Base-by-base conservation (phyloP, 2,797 vertebrate species). In the Xiphorhynchus erythropygius region DNA sequence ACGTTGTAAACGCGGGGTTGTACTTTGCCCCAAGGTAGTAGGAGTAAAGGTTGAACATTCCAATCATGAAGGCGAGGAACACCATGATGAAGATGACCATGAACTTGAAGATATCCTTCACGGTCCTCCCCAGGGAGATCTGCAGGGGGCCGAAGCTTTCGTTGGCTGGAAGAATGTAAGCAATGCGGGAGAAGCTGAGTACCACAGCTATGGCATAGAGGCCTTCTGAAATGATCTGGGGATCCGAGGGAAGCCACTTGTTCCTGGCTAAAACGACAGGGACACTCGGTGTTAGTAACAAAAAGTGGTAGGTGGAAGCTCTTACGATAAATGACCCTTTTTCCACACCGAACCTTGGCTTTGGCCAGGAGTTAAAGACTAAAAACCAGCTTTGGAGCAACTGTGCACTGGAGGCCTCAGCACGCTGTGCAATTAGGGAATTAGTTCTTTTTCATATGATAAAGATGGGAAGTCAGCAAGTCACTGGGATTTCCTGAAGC, bases 11-110 rank as follows among this genome's bases (percentile, higher is more conserved):
- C 1, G 99, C 99, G 2, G 99, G 99, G 95, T 99, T 99, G 98
- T 99, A 99, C 97, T 99, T 99, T 77, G 99, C 99, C 97, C 99
- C 99, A 96, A 99, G 98, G 98, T 99, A 99, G 98, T 99, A 99
- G 4, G 99, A 99, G 91, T 99, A 99, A 50, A 99, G 98, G 97
- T 99, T 99, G 98, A 99, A 99, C 99, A 99, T 99, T 91, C 99
- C 99, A 11, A 99, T 99, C 99, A 99, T 99, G 98, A 99, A 99
- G 96, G 99, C 99, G 93, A 99, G 99, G 90, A 99, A 99, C 85
- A 99, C 99, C 99, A 99, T 99, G 97, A 99, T 99, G 98, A 99
- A 99, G 97, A 99, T 99, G 97, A 99, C 99, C 99, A 99, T 99
- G 97, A 99, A 99, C 98, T 99, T 99, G 98, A 99, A 99, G 98